Base-by-base conservation (phyloP, 1,140 invertebrate species). In the Antheraea pernyi region DNA sequence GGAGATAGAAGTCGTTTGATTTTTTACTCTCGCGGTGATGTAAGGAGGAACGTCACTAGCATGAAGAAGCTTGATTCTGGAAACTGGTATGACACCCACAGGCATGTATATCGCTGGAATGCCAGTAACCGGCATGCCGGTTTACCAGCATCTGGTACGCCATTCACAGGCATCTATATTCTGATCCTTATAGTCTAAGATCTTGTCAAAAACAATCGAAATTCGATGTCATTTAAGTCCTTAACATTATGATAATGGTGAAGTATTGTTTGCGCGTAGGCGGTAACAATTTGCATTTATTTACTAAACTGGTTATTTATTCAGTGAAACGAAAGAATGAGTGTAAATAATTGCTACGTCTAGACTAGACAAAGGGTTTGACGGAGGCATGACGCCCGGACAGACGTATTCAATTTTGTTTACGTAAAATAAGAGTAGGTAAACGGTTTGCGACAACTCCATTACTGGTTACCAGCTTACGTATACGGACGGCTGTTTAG, bases 261-360 rank as follows among this genome's bases (percentile, higher is more conserved):
- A n/a, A 13, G 46, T 53, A 13, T 53, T 53, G 13, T 16, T 39
- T 53, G 46, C 6, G 46, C 46, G 46, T 13, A 11, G 46, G 46
- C 46, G 46, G 16, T 13, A 16, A 16, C 46, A 53, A 53, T 53
- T 53, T 53, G 16, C 46, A 0, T 53, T 7, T 53, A n/a, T 53
- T 53, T 53, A 53, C 46, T 11, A 13, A 13, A 13, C 16, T 53
- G 22, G 48, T 19, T n/a, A 37, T 37, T 36, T 37, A 39, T 63
- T 16, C 7, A 22, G 37, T 30, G 18, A 46, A 13, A 36, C 18
- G 66, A 67, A 46, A 36, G 58, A 46, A 39, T 68, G 4, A 37
- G 19, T 68, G 37, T n/a, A 68, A 42, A 68, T 68, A 68, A 68
- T 68, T 61, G 59, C 42, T n/a, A 61, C 66, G 66, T 71, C 65